Conservation (phyloP, 2,888 invertebrate species). For the Agrochola lota region DNA sequence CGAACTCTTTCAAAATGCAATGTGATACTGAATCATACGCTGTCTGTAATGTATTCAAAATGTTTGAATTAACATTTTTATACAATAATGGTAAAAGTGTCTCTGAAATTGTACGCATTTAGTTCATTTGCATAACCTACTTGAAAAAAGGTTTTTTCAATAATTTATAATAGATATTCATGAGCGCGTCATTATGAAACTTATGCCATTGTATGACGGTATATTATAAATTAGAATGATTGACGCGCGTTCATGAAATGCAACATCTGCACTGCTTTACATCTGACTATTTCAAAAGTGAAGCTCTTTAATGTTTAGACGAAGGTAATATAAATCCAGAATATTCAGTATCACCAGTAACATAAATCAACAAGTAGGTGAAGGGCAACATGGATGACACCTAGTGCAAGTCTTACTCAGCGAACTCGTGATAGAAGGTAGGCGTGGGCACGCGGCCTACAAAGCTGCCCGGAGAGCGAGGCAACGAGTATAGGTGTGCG, state of each 20-base stretch:
- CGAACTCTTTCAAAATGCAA: constrained; percentile 52
- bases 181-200: not conserved
- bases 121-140: not conserved
- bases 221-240: not conserved
- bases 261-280: not conserved
- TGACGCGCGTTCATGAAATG: not conserved
- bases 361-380: constrained; percentile 69
- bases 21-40: constrained; percentile 66
- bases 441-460: constrained; percentile 88
- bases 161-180: not conserved
- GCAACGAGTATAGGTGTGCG: constrained; percentile 85
- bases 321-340: constrained; percentile 12
- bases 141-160: not conserved
- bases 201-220: not conserved
- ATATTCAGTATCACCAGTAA: constrained; percentile 69
- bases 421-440: constrained; percentile 88
- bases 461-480: constrained; percentile 85
- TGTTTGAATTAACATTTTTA: not conserved
- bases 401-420: constrained; percentile 85
- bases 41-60: not conserved
- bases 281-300: not conserved
- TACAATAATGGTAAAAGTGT: not conserved
- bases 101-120: not conserved
- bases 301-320: not conserved
- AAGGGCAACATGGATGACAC: constrained; percentile 74